Evolutionary conservation across 2,113 vertebrate genomes (phyloP).

Genomic region (Arizona elegans): DNA sequence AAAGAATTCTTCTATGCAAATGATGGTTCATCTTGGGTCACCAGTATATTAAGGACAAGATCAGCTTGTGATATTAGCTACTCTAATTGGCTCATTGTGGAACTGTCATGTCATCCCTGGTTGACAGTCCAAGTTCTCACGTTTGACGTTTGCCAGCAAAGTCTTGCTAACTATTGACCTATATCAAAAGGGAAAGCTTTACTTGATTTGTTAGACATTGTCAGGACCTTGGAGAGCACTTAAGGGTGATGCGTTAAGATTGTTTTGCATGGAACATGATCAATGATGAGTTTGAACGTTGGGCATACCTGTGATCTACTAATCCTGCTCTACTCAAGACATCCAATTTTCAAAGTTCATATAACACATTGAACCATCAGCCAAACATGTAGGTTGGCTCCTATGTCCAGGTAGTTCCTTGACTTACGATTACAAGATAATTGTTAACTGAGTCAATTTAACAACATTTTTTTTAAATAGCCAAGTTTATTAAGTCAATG

Average conservation of each 20-base stretch:
- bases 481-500: neutral
- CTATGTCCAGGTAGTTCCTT: neutral
- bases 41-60: slow-evolving; percentile 69
- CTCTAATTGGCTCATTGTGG: slow-evolving; percentile 74
- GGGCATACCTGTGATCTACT: neutral
- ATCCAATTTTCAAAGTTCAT: neutral
- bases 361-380: neutral
- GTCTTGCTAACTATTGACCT: slow-evolving; percentile 72
- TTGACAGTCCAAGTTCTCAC: slow-evolving; percentile 71
- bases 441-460: neutral
- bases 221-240: slow-evolving; percentile 30
- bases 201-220: slow-evolving; percentile 69
- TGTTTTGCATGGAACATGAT: neutral
- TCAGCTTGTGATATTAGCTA: slow-evolving; percentile 60
- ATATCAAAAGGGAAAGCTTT: slow-evolving; percentile 73
- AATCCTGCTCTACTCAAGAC: neutral
- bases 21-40: slow-evolving; percentile 65
- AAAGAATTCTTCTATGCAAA: neutral
- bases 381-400: neutral
- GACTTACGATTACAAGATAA: neutral
- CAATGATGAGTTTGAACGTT: neutral
- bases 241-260: neutral
- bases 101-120: slow-evolving; percentile 68
- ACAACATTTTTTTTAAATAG: too few relatives aligned
- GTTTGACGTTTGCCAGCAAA: slow-evolving; percentile 68